A percentile compares a stretch with the other conserved stretches of the same genome.
These are phyloP conservation scores for Erpetoichthys calabaricus DNA, from an alignment of 2,797 vertebrate species.

Conservation along the genomic window DNA sequence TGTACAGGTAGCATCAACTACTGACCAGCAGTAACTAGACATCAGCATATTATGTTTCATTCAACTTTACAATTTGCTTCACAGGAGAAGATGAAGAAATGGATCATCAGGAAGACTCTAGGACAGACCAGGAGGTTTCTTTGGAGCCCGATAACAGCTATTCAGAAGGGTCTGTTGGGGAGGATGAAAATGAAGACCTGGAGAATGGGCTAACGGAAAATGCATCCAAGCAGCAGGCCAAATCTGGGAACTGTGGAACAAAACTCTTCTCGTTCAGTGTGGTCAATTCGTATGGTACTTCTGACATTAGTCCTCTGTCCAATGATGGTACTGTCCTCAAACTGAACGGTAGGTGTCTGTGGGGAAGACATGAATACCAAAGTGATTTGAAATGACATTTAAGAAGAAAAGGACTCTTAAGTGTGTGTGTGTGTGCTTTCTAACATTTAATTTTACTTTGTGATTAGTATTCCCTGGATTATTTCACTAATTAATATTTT, in stretches of 20 bases:
- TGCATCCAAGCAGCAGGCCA: conserved; percentile 13
- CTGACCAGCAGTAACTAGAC: too few species aligned
- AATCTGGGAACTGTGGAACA: conserved; percentile 32
- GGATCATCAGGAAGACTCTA: conserved; percentile 73
- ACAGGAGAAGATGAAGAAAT: conserved; percentile 81
- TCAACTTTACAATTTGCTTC: too few species aligned
- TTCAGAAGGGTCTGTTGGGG: conserved; percentile 54
- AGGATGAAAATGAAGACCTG: conserved; percentile 43
- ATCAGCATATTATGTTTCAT: too few species aligned
- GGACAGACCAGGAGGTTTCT: conserved; percentile 41
- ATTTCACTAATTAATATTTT: too few species aligned
- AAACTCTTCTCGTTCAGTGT: conserved; percentile 81
- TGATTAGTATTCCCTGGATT: too few species aligned
- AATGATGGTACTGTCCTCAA: conserved; percentile 78
- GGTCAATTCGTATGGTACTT: conserved; percentile 85
- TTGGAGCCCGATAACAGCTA: conserved; percentile 56
- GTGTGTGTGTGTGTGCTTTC: too few species aligned
- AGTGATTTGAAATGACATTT: too few species aligned
- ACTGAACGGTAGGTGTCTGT: conserved; percentile 60
- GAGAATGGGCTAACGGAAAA: conserved; percentile 42
- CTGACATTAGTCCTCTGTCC: conserved; percentile 76
- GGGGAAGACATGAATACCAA: too few species aligned
- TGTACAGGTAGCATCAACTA: too few species aligned
- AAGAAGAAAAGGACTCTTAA: too few species aligned
- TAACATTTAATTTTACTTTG: too few species aligned